Evolutionary conservation across 2,797 vertebrate genomes (phyloP), one percentile per base, ranked within the genome.

Genomic region (Chelonia mydas): DNA sequence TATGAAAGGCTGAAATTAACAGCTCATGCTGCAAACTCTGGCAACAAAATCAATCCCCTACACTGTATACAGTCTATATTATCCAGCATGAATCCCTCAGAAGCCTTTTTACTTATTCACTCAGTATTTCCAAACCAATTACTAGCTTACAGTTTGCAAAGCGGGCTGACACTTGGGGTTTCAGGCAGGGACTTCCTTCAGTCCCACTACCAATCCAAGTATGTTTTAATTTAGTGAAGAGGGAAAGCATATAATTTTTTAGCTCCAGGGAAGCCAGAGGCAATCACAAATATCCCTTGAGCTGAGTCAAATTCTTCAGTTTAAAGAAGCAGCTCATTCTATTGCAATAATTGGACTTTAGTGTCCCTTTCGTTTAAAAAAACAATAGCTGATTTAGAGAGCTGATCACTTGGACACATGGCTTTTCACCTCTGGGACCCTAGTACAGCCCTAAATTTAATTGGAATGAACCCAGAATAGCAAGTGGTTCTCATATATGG

Each of bases 211-310:
- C 97, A 97, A 96, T 95, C 97, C 93, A 93, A 96, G 97, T 96
- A 97, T 88, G 95, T 96, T 97, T 97, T 97, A 96, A 98, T 98
- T 98, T 96, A 98, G 97, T 96, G 96, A 97, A 97, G 97, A 98
- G 96, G 97, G 96, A 98, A 97, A 98, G 95, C 96, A 96, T 93
- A 96, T 95, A 93, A 96, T 97, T 96, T 98, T 96, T 98, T 97
- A 97, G 97, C 97, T 97, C 59, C 72, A 89, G 97, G 97, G 97
- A 97, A 92, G 97, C 97, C 95, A 96, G 93, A 98, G 98, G 98
- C 97, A 95, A 96, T 97, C 92, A 94, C 96, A 97, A 96, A 97
- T 96, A 97, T 97, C 97, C 97, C 97, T 96, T 96, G 97, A 98
- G 98, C 94, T 88, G 93, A 97, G 95, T 92, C 94, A 97, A 97